Evolutionary conservation across 2,113 vertebrate genomes (phyloP), one percentile per base, ranked within the genome.

Genomic region (Nibea albiflora): DNA sequence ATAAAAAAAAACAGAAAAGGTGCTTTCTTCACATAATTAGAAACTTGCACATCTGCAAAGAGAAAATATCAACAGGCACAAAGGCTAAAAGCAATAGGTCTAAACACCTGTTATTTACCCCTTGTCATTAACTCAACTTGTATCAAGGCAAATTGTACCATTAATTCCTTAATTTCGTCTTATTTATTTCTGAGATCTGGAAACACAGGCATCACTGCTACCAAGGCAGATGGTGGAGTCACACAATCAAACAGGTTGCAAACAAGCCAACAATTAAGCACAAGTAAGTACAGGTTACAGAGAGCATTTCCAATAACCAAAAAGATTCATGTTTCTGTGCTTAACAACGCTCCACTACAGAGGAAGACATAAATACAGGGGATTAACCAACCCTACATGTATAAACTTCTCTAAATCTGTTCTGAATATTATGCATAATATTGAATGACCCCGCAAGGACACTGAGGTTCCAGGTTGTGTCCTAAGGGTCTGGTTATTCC

Each of bases 211-310:
- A 26, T 64, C 11, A 1, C 47, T 26, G 4, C 35, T n/a, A 22
- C 17, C 22, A 16, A 28, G 22, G 63, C 26, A 58, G 52, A 16
- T 66, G 63, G 19, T 5, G 39, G 19, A 35, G 53, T 39, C 22
- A 50, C 53, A 77, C 53, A 49, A 67, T 39, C 64, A 76, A 49
- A 76, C 39, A 60, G 14, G 53, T 24, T 35, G 42, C 49, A 39
- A 77, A 60, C 46, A 50, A 26, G 11, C 26, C 49, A 50, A 60
- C 28, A 8, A 11, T 17, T 68, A 10, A 58, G 26, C 52, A 19
- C 49, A 42, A 50, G 53, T 68, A 3, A 19, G 53, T 58, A 19
- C 16, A 19, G 57, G 19, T 17, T 2, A 60, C 28, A 61, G 17
- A 61, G 4, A 17, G 26, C 24, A 31, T 60, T 15, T 16, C 16